These are phyloP conservation scores for Stegophylla sp. DNA, from an alignment of 2,888 invertebrate genomes.

Conservation along the genomic window DNA sequence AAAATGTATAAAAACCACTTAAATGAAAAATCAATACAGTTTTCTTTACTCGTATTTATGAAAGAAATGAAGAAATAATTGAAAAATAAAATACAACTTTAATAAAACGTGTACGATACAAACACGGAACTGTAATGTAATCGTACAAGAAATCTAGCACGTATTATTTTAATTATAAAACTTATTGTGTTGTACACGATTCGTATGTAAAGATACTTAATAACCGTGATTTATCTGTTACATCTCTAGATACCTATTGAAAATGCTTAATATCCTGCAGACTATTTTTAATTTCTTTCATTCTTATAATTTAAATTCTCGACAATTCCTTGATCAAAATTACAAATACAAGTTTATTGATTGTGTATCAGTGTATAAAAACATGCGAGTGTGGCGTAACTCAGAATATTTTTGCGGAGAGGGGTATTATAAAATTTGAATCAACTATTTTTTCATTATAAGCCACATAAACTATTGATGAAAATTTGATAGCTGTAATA, in stretches of 20 bases:
- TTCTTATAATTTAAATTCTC: not conserved
- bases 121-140: not conserved
- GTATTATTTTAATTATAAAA: constrained; percentile 12
- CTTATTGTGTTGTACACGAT: not conserved
- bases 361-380: no score
- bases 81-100: not conserved
- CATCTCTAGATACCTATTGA: constrained; percentile 22
- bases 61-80: no score
- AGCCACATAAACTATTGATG: no score
- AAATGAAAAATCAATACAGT: not conserved
- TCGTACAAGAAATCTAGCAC: constrained; percentile 23
- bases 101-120: not conserved
- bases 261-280: constrained; percentile 9
- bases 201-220: constrained; percentile 7
- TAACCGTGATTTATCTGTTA: constrained; percentile 34
- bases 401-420: no score
- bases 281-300: constrained; percentile 4
- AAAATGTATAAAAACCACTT: not conserved
- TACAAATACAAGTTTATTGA: no score
- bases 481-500: no score
- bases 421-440: no score
- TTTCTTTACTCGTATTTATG: not conserved
- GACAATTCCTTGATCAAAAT: not conserved
- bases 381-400: no score
- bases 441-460: no score